Evolutionary conservation across 2,888 invertebrate species (phyloP), one percentile per base, ranked within the genome.

Genomic region (Lymantria monacha): DNA sequence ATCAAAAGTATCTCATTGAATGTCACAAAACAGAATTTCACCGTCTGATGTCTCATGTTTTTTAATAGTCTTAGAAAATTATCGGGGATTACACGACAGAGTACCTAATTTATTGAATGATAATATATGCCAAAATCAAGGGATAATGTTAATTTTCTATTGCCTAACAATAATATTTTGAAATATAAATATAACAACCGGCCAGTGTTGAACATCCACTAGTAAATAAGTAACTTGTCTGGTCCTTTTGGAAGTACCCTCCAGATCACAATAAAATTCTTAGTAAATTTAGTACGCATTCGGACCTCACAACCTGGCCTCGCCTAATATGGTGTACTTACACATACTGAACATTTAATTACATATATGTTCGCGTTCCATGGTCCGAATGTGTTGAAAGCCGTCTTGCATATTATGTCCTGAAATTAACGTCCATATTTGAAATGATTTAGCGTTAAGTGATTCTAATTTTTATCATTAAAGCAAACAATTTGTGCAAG

Each of bases 341-440:
- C 30, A 30, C 9, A 30, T 5, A 30, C 9, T 30, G 30, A 30
- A 30, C 30, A 5, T n/a, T n/a, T n/a, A n/a, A n/a, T n/a, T n/a
- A n/a, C n/a, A n/a, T n/a, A n/a, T n/a, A n/a, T n/a, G n/a, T n/a
- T n/a, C n/a, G n/a, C 33, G 7, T 55, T 62, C 53, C 52, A 71
- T 77, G 79, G 80, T 76, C 83, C 81, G 49, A 66, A 68, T 83
- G 81, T 76, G 65, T 72, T 72, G 70, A 67, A 79, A 81, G 76
- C 90, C 90, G 87, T 88, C 87, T 89, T 82, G 76, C 81, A 73
- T 88, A 83, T 79, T 79, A 83, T 87, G 90, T 89, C 90, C 90
- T 89, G 66, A 83, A 76, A 81, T 63, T 87, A 85, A 89, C 90
- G 90, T 91, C 90, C 90, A 90, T 89, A 86, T 87, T 85, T 82